A percentile compares a stretch with the other conserved stretches of the same genome.
Conservation (phyloP, 2,797 vertebrate species). For the Catharus ustulatus region DNA sequence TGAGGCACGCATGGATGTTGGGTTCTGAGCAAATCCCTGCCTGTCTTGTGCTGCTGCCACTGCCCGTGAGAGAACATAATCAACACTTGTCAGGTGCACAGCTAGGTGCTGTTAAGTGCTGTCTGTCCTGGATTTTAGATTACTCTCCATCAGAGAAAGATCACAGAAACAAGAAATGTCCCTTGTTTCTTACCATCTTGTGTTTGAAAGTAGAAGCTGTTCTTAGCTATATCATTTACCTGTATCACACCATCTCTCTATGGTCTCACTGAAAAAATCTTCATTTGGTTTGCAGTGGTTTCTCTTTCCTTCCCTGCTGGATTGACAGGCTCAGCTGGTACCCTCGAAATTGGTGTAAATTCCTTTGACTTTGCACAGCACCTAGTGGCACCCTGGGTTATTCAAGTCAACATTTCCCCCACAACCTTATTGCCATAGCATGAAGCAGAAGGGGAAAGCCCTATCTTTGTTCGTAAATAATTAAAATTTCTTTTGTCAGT, state of each 20-base stretch:
- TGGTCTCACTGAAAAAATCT: not conserved
- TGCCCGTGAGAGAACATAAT: not conserved
- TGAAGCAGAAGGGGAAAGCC: not conserved
- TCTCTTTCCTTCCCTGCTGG: not conserved
- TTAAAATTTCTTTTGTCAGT: not conserved
- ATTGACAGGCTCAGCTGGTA: not conserved
- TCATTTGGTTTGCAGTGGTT: not conserved
- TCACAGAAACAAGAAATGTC: not conserved
- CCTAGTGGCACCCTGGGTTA: not conserved
- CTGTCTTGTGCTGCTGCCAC: rapidly evolving
- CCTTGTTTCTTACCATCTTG: not conserved
- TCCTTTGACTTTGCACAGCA: not conserved
- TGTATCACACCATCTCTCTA: not conserved
- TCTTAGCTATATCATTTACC: not conserved
- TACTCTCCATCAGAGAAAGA: not conserved
- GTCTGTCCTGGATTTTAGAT: not conserved
- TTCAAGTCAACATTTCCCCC: not conserved
- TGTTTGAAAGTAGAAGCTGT: not conserved
- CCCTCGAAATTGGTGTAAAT: not conserved
- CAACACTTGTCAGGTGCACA: not conserved
- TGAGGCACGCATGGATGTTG: not conserved
- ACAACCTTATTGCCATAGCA: not conserved
- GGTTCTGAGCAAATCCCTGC: not conserved
- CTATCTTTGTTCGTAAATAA: not conserved
- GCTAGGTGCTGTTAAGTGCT: not conserved